A percentile compares a stretch with the other conserved stretches of the same genome.
Evolutionary conservation across 2,888 invertebrate species (phyloP).

Genomic region (Cordilura impudica): DNA sequence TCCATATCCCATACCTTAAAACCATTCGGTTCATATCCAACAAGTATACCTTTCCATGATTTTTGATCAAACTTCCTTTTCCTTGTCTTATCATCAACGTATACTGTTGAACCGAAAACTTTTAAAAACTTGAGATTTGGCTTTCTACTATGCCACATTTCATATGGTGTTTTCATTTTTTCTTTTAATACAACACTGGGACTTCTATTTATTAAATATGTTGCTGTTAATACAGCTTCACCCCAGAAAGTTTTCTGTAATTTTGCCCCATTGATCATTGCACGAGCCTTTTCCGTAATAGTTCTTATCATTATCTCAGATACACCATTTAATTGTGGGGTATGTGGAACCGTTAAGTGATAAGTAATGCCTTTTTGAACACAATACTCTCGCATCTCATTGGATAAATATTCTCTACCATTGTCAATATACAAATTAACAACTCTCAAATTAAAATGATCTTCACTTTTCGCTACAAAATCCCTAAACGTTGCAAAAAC

Average conservation of each 20-base stretch:
- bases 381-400: constrained; percentile 70
- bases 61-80: constrained; percentile 63
- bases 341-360: constrained; percentile 74
- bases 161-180: constrained; percentile 71
- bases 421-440: constrained; percentile 67
- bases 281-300: constrained; percentile 73
- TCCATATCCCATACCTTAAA: constrained; percentile 60
- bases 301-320: constrained; percentile 70
- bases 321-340: constrained; percentile 74
- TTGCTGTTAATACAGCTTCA: constrained; percentile 30
- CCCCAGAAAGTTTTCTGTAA: constrained; percentile 68
- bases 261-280: constrained; percentile 69
- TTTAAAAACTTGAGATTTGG: constrained; percentile 59
- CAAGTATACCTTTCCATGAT: constrained; percentile 55
- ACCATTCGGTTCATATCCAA: constrained; percentile 58
- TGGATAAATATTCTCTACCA: constrained; percentile 70
- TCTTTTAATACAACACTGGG: constrained; percentile 70
- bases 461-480: constrained; percentile 57
- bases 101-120: constrained; percentile 61
- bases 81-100: constrained; percentile 53
- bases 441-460: constrained; percentile 67
- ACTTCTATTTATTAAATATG: constrained; percentile 72
- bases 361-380: constrained; percentile 70
- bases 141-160: constrained; percentile 66
- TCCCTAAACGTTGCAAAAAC: constrained; percentile 49